phyloP scores from a whole-genome alignment of 2,888 invertebrate genomes.

The Argyra leucocephala region DNA sequence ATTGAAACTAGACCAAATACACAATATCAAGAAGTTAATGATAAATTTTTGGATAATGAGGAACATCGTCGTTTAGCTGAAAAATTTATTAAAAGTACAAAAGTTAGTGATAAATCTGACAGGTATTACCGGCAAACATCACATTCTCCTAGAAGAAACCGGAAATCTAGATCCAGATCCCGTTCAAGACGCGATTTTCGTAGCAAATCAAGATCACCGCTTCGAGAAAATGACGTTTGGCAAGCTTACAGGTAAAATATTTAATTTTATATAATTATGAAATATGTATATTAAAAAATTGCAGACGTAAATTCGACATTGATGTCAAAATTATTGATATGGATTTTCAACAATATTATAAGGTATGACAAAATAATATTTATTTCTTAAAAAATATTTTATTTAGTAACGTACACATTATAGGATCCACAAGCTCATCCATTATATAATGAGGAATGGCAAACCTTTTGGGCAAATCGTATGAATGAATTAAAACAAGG shows the following conservation, averaged over 20 bases:
- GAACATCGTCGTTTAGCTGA: slow-evolving; percentile 38
- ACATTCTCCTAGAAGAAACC: slow-evolving; percentile 13
- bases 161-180: slow-evolving; percentile 24
- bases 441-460: slow-evolving; percentile 76
- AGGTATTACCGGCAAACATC: neutral
- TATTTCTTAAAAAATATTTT: slow-evolving; percentile 34
- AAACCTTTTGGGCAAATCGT: slow-evolving; percentile 73
- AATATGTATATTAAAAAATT: slow-evolving; percentile 5
- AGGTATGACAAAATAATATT: neutral
- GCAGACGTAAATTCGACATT: slow-evolving; percentile 20
- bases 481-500: slow-evolving; percentile 55
- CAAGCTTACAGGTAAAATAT: slow-evolving; percentile 32
- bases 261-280: neutral
- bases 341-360: slow-evolving; percentile 45
- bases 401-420: slow-evolving; percentile 47
- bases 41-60: slow-evolving; percentile 31
- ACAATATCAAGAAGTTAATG: slow-evolving; percentile 4
- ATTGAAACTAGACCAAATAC: neutral
- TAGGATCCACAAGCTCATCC: slow-evolving; percentile 80
- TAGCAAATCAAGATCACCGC: slow-evolving; percentile 30
- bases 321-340: slow-evolving; percentile 30
- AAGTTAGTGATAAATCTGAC: slow-evolving; percentile 16
- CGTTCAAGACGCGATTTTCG: slow-evolving; percentile 12
- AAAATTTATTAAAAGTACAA: slow-evolving; percentile 32
- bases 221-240: slow-evolving; percentile 35